Base-by-base conservation (phyloP, 2,113 vertebrate species). In the Candoia aspera region DNA sequence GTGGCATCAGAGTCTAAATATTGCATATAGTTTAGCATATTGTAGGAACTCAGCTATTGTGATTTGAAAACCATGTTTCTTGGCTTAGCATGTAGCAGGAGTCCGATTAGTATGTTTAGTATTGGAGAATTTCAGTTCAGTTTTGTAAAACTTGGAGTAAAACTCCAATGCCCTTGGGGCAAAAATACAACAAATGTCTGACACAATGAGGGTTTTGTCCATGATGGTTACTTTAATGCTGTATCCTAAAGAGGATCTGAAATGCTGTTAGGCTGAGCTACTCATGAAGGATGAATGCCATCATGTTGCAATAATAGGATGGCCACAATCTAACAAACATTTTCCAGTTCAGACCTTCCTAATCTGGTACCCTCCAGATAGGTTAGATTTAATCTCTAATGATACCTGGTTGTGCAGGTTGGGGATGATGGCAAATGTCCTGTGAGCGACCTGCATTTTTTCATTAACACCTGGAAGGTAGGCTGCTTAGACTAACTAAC, bases 151-250 rank as follows among this genome's bases (percentile, higher is more conserved):
- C n/a, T n/a, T n/a, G n/a, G n/a, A n/a, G n/a, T n/a, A n/a, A n/a
- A n/a, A n/a, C n/a, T n/a, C n/a, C n/a, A 84, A 53, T 19, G 21
- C 57, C 54, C 57, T 88, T 83, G 62, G 62, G 53, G 53, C 46
- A 24, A 87, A 79, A 46, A 79, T 64, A 79, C 17, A 12, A n/a
- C 33, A 73, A 79, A 46, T 87, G 42, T 49, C 55, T 58, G n/a
- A 26, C 57, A 84, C 87, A 84, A 84, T 84, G 86, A 23, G 24
- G 29, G 62, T 58, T 58, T 91, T 91, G 84, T 91, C 62, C 46
- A 23, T 19, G 64, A 62, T 54, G 29, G 83, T 62, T 46, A 53
- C 42, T 60, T 83, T 55, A 57, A 84, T 46, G 33, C 29, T 54
- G 29, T n/a, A 55, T 57, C 29, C 59, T 90, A 87, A 90, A 90